Conservation (phyloP, 2,888 invertebrate species). For the Catocala sponsa region DNA sequence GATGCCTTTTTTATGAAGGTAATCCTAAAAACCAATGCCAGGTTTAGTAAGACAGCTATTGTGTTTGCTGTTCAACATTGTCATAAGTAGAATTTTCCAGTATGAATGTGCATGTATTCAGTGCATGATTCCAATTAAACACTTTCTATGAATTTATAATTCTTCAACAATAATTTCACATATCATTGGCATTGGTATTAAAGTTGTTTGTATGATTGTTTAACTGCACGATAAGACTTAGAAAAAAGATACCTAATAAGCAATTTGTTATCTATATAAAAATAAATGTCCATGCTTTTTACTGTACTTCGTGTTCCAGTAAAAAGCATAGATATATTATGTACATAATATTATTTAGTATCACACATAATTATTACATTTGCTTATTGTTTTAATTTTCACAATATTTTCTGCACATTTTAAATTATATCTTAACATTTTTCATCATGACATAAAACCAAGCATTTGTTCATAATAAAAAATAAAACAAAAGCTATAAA, state of each 20-base stretch:
- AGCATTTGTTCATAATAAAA: background rate
- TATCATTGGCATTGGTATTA: conserved; percentile 3
- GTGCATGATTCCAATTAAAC: conserved; percentile 33
- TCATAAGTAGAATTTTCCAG: conserved; percentile 23
- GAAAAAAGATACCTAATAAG: background rate
- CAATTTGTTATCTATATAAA: too few relatives aligned
- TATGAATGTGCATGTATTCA: conserved; percentile 33
- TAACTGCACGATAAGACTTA: background rate
- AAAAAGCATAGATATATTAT: too few relatives aligned
- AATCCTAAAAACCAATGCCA: background rate
- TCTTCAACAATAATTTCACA: conserved; percentile 24
- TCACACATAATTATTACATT: background rate
- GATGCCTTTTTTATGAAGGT: too few relatives aligned
- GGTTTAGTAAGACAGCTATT: background rate
- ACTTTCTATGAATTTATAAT: conserved; percentile 46
- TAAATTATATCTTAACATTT: too few relatives aligned
- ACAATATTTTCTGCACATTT: too few relatives aligned
- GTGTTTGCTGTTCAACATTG: conserved; percentile 6
- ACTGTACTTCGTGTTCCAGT: too few relatives aligned
- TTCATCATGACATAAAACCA: too few relatives aligned
- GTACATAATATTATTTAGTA: background rate
- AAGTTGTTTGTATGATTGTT: background rate
- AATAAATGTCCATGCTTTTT: too few relatives aligned
- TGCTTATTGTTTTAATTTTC: background rate
- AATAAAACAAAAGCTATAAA: conserved; percentile 6